Evolutionary conservation across 2,797 vertebrate genomes (phyloP).

Genomic region (Bradypodion ventrale): DNA sequence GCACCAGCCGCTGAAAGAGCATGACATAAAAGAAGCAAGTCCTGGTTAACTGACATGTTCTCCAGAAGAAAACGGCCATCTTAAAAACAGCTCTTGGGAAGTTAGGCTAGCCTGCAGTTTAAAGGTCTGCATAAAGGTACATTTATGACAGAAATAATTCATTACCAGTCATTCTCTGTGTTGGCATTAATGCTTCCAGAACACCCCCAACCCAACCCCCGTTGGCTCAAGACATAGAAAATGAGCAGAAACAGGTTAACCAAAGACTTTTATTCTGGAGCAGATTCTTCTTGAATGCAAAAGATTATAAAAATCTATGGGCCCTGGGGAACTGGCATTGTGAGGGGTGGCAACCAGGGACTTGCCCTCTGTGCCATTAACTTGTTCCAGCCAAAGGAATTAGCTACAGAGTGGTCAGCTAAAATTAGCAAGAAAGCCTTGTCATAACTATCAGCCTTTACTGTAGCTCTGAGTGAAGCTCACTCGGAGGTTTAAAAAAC

Average conservation of each 20-base stretch:
- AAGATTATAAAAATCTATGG: background rate
- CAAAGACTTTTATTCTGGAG: background rate
- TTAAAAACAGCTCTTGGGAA: background rate
- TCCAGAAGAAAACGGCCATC: background rate
- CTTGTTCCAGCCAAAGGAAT: background rate
- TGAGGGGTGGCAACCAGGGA: background rate
- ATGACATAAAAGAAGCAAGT: conserved; percentile 40
- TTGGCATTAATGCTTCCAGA: background rate
- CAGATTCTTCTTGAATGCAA: background rate
- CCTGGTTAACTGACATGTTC: background rate
- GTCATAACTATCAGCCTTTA: background rate
- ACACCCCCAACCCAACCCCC: background rate
- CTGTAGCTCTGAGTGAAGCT: background rate
- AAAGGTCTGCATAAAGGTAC: background rate
- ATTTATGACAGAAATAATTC: background rate
- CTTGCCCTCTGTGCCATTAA: background rate
- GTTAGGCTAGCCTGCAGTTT: background rate
- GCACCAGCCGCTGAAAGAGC: conserved; percentile 67
- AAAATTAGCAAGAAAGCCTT: no score
- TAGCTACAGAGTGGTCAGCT: background rate
- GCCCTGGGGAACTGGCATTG: background rate
- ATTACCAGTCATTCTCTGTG: background rate
- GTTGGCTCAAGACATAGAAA: background rate
- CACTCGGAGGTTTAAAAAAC: no score
- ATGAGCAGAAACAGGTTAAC: background rate